Evolutionary conservation across 2,888 invertebrate species (phyloP).

Genomic region (Megalurothrips usitatus): DNA sequence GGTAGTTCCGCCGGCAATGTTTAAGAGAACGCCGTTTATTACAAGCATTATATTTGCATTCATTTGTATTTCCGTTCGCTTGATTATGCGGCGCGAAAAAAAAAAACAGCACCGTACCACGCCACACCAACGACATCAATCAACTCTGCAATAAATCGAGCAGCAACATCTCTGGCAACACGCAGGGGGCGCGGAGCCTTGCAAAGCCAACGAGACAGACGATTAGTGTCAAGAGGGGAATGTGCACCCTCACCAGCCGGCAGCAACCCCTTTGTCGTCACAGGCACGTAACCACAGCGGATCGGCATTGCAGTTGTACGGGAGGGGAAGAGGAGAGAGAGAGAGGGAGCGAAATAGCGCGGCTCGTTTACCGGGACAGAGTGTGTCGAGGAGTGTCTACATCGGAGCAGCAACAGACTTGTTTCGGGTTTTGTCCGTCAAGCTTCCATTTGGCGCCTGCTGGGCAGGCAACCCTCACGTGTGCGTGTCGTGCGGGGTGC

Average conservation of each 20-base stretch:
- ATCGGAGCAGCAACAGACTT: no score
- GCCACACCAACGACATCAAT: conserved; percentile 8
- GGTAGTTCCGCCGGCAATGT: neutral
- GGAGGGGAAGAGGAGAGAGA: neutral
- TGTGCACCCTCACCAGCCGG: conserved; percentile 1
- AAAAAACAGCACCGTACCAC: neutral
- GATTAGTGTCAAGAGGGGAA: conserved; percentile 15
- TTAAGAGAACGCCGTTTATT: neutral
- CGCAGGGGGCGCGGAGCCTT: neutral
- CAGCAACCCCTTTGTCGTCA: neutral
- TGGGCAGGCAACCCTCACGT: no score
- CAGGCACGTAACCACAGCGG: neutral
- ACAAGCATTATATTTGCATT: no score
- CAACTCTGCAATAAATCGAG: conserved; percentile 1
- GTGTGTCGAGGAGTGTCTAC: no score
- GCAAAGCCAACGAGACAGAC: neutral
- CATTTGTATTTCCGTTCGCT: no score
- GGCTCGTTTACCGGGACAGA: no score
- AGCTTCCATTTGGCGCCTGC: no score
- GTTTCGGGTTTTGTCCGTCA: no score
- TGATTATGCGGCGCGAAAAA: neutral
- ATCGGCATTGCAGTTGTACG: neutral
- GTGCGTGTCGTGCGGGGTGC: no score
- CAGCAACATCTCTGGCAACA: neutral
- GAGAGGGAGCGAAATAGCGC: neutral